Base-by-base conservation (phyloP, 2,888 invertebrate genomes). In the Eristalis intricaria region DNA sequence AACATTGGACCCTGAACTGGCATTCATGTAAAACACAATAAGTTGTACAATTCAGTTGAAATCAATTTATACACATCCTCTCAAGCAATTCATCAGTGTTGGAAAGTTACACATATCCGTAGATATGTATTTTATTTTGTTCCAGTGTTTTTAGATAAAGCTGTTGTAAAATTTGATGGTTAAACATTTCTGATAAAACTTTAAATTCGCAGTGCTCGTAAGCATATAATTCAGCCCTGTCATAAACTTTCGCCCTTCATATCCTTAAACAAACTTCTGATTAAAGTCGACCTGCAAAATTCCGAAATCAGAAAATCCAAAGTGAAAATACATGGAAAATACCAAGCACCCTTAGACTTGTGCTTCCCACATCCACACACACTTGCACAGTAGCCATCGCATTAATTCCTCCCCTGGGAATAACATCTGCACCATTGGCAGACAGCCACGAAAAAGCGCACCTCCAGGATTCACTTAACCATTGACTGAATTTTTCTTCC, bases 401-500 rank as follows among this genome's bases (percentile, higher is more conserved):
- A 82, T 65, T 63, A 56, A 82, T 86, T 79, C 82, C 82, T 86
- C 86, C 86, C 86, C 75, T 86, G 86, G 82, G 86, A 86, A 86
- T 56, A 75, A 77, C 86, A 86, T 86, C 86, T 86, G 86, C 86
- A 86, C 70, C 78, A 78, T 82, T 86, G 86, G 86, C 82, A 86
- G 32, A 63, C 82, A 82, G 86, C 82, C 78, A 82, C 82, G 43
- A 58, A 86, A 78, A 82, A 82, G 86, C 66, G 86, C 82, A 86
- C 86, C 82, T 86, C 86, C 75, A 75, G 78, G 71, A 86, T 79
- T 86, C 86, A 86, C 82, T 86, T 86, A 78, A 75, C 74, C 77
- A 77, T 85, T 74, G 65, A 65, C 69, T 77, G 69, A 40, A 56
- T 35, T 78, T 69, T 65, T 58, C 22, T 19, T 58, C 22, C 38